phyloP scores from a whole-genome alignment of 2,113 vertebrate genomes.

The Halichoeres trimaculatus region DNA sequence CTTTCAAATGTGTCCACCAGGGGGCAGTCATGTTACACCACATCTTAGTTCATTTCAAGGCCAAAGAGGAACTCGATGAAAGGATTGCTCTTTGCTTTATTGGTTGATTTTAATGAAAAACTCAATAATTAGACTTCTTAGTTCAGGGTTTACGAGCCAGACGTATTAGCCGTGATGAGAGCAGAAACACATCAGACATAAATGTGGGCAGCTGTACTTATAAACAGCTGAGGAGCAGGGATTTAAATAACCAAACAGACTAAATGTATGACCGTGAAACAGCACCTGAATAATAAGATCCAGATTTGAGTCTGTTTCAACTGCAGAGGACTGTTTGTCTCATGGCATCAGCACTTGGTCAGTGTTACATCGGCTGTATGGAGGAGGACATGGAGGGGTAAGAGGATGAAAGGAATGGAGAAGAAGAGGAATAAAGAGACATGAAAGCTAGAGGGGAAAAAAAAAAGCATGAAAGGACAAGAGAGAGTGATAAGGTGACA shows the following conservation, averaged over 20 bases:
- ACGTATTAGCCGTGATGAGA: neutral
- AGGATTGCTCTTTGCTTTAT: neutral
- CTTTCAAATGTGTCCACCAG: constrained; percentile 36
- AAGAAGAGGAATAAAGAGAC: neutral
- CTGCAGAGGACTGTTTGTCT: neutral
- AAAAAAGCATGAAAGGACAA: constrained; percentile 21
- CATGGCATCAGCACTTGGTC: neutral
- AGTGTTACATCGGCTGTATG: neutral
- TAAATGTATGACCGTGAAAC: neutral
- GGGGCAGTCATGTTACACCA: constrained; percentile 32
- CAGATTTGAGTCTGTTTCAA: too few species aligned
- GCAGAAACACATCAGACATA: constrained; percentile 13
- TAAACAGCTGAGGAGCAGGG: constrained; percentile 2
- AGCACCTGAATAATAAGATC: neutral
- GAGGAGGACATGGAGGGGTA: neutral
- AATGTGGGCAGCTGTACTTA: neutral
- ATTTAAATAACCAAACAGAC: constrained; percentile 1
- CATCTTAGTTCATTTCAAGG: constrained; percentile 18
- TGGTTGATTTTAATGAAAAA: constrained; percentile 23
- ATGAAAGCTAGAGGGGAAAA: neutral
- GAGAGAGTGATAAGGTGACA: constrained; percentile 47
- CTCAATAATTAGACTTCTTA: constrained; percentile 31
- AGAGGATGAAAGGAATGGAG: neutral
- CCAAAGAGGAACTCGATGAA: constrained; percentile 2
- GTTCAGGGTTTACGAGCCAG: constrained; percentile 30